Base-by-base conservation (phyloP, 2,113 vertebrate species). In the Aspidoscelis tigris region DNA sequence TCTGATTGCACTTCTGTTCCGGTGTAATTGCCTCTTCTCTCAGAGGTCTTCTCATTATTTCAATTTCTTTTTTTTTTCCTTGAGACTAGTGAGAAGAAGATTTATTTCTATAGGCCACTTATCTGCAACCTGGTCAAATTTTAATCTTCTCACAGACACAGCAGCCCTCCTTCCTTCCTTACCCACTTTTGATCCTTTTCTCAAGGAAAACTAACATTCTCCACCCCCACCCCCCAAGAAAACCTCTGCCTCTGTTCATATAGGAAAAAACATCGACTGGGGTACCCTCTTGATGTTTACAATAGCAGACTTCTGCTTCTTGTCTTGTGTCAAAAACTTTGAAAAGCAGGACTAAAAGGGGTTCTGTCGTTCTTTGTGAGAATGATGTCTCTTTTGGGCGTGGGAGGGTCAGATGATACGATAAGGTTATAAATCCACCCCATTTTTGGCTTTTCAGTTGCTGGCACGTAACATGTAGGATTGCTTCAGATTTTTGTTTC, bases 341-440 rank as follows among this genome's bases (percentile, higher is more conserved):
- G 21, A 53, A 20, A 22, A 66, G 78, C 6, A 14, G 41, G 12
- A 66, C 22, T 22, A 70, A 58, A 81, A 75, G 24, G 72, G 20
- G 5, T 66, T 50, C 81, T 83, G n/a, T 41, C n/a, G 20, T 41
- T 71, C 47, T 43, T 80, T 80, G 70, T 65, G 66, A 41, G 61
- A 78, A 22, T 58, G 22, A 71, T 61, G 58, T 41, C 24, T 78
- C 47, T 58, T 39, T 20, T 43, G 8, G 7, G 43, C 18, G 2
- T 61, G 58, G 77, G 82, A 14, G 26, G 8, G 39, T 22, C 80
- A 58, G 64, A 84, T 70, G 65, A 53, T 68, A 76, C 66, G 68
- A 69, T n/a, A 77, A 58, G 50, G 64, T 41, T 70, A 78, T 84
- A 78, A 84, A 78, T 71, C 21, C 44, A 58, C n/a, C 9, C 3